Base-by-base conservation (phyloP, 2,113 vertebrate genomes). In the Arenaria interpres region DNA sequence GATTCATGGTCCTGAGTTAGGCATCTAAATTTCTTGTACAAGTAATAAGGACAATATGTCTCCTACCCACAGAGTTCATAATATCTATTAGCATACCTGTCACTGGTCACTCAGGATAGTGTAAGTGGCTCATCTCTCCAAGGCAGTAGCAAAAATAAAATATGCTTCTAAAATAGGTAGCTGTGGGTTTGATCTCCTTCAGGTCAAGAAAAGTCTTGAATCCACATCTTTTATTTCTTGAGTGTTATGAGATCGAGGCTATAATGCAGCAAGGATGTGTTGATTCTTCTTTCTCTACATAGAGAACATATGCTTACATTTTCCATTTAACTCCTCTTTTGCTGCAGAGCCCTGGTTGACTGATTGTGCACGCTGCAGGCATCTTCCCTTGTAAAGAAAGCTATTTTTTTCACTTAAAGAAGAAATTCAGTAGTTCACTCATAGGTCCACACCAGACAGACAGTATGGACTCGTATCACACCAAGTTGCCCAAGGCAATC, bases 371-470 rank as follows among this genome's bases (percentile, higher is more conserved):
- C 14, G 24, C 22, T 64, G n/a, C 57, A 82, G 43, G 69, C n/a
- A 54, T 43, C 13, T 66, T 74, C 15, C 33, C 33, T 62, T 72
- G 46, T 41, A 68, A 69, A 32, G 16, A 24, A 64, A 46, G 12
- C 7, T n/a, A 21, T 13, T 59, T 54, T 23, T 72, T 89, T 41
- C 41, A 51, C 59, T 39, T 19, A 4, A 13, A 48, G 56, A 64
- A 80, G 56, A 67, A 51, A 35, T 50, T 20, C 19, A 53, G 16
- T 9, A 39, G 6, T 10, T 67, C 32, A 12, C 17, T 67, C 35
- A 32, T 0, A 12, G 7, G 6, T 18, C 45, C 1, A 1, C 16
- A n/a, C 6, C 54, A 73, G 28, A 15, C 24, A 33, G 37, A 23
- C 20, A 25, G 5, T 5, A 14, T 11, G 28, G 80, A 35, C 4